Conservation (phyloP, 2,888 invertebrate species). For the Gibbula magus region DNA sequence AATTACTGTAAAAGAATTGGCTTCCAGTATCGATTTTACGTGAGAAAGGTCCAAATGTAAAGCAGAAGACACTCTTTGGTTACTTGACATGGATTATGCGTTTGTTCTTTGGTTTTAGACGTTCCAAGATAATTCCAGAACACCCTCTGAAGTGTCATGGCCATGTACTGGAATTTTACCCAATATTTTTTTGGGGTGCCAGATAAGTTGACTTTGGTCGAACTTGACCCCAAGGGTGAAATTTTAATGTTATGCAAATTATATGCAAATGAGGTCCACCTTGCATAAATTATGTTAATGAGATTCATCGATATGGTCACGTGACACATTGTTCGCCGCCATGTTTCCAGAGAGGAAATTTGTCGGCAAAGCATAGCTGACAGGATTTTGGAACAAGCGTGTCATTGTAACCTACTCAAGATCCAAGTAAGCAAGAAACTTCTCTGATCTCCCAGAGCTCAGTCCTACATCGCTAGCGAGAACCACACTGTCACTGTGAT, state of each 20-base stretch:
- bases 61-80: too few relatives aligned
- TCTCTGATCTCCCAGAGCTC: background rate
- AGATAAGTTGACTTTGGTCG: background rate
- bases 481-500: background rate
- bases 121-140: background rate
- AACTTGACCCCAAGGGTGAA: slow-evolving; percentile 4
- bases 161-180: background rate
- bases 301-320: slow-evolving; percentile 55
- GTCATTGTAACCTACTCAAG: background rate
- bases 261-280: slow-evolving; percentile 60
- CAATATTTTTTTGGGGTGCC: background rate
- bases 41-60: too few relatives aligned
- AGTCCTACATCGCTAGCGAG: background rate
- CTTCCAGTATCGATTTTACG: too few relatives aligned
- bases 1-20: too few relatives aligned
- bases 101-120: background rate
- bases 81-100: too few relatives aligned
- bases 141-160: background rate
- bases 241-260: slow-evolving; percentile 51
- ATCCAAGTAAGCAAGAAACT: background rate
- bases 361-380: slow-evolving; percentile 1
- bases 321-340: slow-evolving; percentile 57
- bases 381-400: background rate
- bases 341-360: slow-evolving; percentile 34
- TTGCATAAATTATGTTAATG: slow-evolving; percentile 68